These are phyloP conservation scores for Acropora yongei DNA, from an alignment of 64 coral and sea anemone genomes.

Conservation along the genomic window DNA sequence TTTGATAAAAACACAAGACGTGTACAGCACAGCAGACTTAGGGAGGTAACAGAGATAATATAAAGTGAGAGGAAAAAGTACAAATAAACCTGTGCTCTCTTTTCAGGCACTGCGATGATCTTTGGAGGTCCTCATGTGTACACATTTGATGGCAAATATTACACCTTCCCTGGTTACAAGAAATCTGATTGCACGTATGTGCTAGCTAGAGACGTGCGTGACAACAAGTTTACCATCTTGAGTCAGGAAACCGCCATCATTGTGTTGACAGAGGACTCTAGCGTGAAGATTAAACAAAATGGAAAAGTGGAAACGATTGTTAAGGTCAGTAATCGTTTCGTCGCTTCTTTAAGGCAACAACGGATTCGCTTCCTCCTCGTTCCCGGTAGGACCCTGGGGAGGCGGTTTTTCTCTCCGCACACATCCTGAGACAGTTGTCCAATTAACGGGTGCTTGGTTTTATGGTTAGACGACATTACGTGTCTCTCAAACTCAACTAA, in stretches of 20 bases:
- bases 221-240: constrained; percentile 94
- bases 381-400: no score
- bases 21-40: no score
- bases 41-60: no score
- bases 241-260: constrained; percentile 94
- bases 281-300: constrained; percentile 83
- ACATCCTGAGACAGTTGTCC: no score
- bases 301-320: constrained; percentile 78
- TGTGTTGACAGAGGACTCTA: constrained; percentile 80
- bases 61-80: no score
- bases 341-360: not conserved
- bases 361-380: no score
- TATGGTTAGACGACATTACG: no score
- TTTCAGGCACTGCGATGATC: constrained; percentile 91
- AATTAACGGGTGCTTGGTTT: no score
- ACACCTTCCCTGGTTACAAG: constrained; percentile 91
- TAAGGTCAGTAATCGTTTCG: constrained; percentile 34
- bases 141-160: constrained; percentile 92
- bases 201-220: constrained; percentile 81
- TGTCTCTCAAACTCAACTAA: no score
- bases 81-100: not conserved
- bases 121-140: constrained; percentile 92
- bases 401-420: no score
- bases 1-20: no score
- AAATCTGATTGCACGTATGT: constrained; percentile 86